These are phyloP conservation scores for Enteromius paludinosus DNA, from an alignment of 2,797 vertebrate genomes.

Conservation along the genomic window DNA sequence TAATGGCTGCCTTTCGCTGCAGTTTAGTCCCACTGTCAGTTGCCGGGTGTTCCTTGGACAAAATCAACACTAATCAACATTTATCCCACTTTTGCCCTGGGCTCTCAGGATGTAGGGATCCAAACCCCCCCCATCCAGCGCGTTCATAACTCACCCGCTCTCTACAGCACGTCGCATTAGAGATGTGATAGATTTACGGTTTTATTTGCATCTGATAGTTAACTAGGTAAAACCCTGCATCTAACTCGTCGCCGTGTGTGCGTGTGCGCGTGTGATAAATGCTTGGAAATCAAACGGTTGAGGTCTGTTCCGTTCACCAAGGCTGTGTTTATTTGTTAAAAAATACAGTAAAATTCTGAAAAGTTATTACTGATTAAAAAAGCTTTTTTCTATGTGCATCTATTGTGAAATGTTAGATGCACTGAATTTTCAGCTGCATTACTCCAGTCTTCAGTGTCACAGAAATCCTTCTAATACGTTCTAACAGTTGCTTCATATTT, in stretches of 20 bases:
- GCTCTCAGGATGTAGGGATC: constrained; percentile 85
- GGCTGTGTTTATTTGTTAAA: not conserved
- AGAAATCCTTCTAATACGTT: constrained; percentile 1
- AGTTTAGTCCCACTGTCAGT: constrained; percentile 98
- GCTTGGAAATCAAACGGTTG: not conserved
- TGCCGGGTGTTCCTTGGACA: constrained; percentile 92
- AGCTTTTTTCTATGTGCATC: not conserved
- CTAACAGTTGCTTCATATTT: not conserved
- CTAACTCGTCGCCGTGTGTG: constrained; percentile 65
- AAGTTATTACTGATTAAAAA: not conserved
- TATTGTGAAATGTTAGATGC: not conserved
- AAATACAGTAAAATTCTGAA: not conserved
- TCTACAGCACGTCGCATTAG: constrained; percentile 90
- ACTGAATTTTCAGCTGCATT: not conserved
- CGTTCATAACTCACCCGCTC: constrained; percentile 89
- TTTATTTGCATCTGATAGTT: constrained; percentile 98
- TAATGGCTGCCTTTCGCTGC: constrained; percentile 97
- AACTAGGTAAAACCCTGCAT: constrained; percentile 77
- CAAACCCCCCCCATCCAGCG: constrained; percentile 89
- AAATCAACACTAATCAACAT: constrained; percentile 99
- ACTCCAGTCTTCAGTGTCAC: not conserved
- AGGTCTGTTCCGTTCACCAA: not conserved
- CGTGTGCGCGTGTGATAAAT: not conserved
- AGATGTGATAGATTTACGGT: constrained; percentile 95
- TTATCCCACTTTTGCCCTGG: constrained; percentile 98